Evolutionary conservation across 2,888 invertebrate genomes (phyloP).

Genomic region (Hirtodrosophila alboralis): DNA sequence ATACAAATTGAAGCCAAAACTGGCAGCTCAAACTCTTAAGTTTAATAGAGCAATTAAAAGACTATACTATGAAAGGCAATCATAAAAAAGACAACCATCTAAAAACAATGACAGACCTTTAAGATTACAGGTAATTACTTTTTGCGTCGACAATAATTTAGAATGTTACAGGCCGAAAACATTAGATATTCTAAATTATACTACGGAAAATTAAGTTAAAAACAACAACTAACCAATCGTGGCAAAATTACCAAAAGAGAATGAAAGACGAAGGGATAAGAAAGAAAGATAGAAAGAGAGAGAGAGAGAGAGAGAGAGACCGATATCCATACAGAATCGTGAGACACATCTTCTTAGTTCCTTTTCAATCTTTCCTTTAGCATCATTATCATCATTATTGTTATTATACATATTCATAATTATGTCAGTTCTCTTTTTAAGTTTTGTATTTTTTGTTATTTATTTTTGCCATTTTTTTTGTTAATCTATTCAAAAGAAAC

Average conservation of each 20-base stretch:
- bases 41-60: conserved; percentile 48
- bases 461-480: conserved; percentile 3
- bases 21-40: conserved; percentile 42
- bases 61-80: not conserved
- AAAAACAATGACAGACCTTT: conserved; percentile 7
- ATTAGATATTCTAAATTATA: conserved; percentile 45
- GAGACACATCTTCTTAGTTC: conserved; percentile 7
- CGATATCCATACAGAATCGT: no score
- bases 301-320: not conserved
- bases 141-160: conserved; percentile 22
- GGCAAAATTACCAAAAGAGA: conserved; percentile 8
- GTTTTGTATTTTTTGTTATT: conserved; percentile 1
- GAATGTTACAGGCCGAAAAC: not conserved
- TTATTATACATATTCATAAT: conserved; percentile 36
- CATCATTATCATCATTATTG: conserved; percentile 27
- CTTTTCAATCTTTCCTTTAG: not conserved
- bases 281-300: not conserved
- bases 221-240: conserved; percentile 14
- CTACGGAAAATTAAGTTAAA: conserved; percentile 23
- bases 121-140: conserved; percentile 51
- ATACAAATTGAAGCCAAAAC: conserved; percentile 8
- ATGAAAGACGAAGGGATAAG: not conserved
- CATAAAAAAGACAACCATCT: conserved; percentile 1
- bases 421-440: conserved; percentile 30
- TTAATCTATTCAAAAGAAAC: conserved; percentile 23